Conservation (phyloP, 2,888 invertebrate species). For the Pyralis farinalis region DNA sequence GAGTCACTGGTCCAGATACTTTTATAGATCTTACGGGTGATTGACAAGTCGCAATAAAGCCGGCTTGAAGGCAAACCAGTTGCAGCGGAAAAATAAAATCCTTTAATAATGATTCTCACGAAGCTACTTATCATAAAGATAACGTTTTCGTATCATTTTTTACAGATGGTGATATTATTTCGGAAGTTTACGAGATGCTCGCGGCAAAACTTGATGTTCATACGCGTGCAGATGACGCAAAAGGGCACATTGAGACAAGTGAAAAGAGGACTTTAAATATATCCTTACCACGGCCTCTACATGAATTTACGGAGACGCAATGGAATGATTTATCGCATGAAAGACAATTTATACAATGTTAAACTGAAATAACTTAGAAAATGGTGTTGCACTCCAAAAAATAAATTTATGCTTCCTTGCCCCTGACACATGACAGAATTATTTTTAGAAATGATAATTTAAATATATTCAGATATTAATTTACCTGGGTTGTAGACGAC, state of each 20-base stretch:
- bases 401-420: not conserved
- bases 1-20: not conserved
- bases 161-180: slow-evolving; percentile 5
- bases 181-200: not conserved
- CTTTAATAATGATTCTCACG: not conserved
- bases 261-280: not conserved
- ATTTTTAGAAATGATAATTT: too few relatives aligned
- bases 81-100: not conserved
- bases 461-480: too few relatives aligned
- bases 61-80: not conserved
- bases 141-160: not conserved
- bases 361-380: not conserved
- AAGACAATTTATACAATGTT: not conserved
- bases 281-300: not conserved
- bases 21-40: too few relatives aligned
- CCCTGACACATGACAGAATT: too few relatives aligned
- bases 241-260: slow-evolving; percentile 2
- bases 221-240: slow-evolving; percentile 1
- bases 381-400: not conserved
- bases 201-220: not conserved
- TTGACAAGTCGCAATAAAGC: not conserved
- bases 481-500: too few relatives aligned
- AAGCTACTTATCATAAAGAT: not conserved
- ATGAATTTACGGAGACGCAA: not conserved
- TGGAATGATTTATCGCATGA: not conserved